Conservation (phyloP, 1,140 invertebrate species). For the Copidosoma floridanum region DNA sequence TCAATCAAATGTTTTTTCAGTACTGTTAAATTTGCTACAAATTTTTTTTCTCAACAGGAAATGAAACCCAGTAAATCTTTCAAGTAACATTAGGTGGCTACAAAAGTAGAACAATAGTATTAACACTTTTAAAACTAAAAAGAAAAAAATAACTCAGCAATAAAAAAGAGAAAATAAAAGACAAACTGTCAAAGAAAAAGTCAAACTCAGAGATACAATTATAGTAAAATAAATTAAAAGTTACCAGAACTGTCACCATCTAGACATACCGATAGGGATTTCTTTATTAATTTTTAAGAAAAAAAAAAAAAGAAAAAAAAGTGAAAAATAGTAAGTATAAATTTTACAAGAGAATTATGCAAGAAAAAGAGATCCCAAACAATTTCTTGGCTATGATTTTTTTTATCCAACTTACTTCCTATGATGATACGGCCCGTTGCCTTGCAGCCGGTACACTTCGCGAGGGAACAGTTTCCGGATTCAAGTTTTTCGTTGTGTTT, state of each 20-base stretch:
- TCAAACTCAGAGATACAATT: conserved; percentile 13
- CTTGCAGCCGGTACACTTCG: conserved; percentile 53
- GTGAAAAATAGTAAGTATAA: too few relatives aligned
- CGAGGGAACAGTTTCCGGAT: conserved; percentile 53
- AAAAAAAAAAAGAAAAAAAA: conserved; percentile 14
- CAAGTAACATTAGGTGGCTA: conserved; percentile 25
- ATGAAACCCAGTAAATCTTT: conserved; percentile 15
- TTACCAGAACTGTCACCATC: conserved; percentile 44
- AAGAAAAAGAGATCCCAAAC: conserved; percentile 36
- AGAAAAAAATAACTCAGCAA: too few relatives aligned
- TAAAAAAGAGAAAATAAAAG: too few relatives aligned
- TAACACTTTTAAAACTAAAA: conserved; percentile 20
- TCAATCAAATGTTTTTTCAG: neutral
- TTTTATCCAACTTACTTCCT: conserved; percentile 52
- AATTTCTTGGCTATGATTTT: conserved; percentile 40
- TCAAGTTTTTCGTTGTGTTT: conserved; percentile 53
- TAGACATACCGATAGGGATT: conserved; percentile 38
- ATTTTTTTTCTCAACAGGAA: conserved; percentile 20
- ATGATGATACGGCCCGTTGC: conserved; percentile 53
- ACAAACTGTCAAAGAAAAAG: conserved; percentile 33
- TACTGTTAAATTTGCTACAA: too few relatives aligned
- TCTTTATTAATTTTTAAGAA: conserved; percentile 20
- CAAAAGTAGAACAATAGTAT: conserved; percentile 27
- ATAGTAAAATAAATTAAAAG: conserved; percentile 10
- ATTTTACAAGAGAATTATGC: conserved; percentile 25